Percentiles rank a stretch among this genome's conserved stretches.
Evolutionary conservation across 2,888 invertebrate species (phyloP).

Genomic region (Amorpha juglandis): DNA sequence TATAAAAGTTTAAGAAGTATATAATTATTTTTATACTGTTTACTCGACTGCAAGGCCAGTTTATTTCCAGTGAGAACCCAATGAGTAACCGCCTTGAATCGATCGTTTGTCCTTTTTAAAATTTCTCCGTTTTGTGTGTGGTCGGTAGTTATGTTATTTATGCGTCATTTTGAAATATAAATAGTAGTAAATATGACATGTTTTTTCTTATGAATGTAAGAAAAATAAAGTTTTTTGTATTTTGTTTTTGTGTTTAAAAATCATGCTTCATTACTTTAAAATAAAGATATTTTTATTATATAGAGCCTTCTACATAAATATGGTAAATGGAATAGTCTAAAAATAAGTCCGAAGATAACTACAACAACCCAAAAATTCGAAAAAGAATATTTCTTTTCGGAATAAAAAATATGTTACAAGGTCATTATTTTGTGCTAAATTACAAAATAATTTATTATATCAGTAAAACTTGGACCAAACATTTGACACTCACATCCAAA

Average conservation of each 20-base stretch:
- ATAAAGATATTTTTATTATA: too few relatives aligned
- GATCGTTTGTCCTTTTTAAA: slow-evolving; percentile 20
- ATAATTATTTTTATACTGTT: slow-evolving; percentile 14
- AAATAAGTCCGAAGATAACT: too few relatives aligned
- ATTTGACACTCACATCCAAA: background rate
- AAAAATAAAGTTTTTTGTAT: background rate
- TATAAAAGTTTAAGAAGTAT: background rate
- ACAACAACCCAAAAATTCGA: too few relatives aligned
- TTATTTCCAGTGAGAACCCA: slow-evolving; percentile 13
- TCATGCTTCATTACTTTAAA: too few relatives aligned
- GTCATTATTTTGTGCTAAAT: background rate
- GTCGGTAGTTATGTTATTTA: background rate
- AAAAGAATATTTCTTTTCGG: too few relatives aligned
- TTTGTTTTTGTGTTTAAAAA: background rate
- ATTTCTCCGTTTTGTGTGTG: slow-evolving; percentile 10
- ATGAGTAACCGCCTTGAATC: slow-evolving; percentile 23
- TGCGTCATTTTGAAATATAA: slow-evolving; percentile 12
- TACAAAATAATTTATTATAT: background rate
- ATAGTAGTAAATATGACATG: background rate
- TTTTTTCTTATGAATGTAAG: background rate
- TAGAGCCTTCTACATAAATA: too few relatives aligned
- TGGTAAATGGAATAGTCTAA: too few relatives aligned
- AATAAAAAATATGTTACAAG: too few relatives aligned
- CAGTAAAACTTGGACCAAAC: background rate
- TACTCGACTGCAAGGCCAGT: background rate